phyloP scores from a whole-genome alignment of 2,888 invertebrate genomes.

The Fragum fragum region DNA sequence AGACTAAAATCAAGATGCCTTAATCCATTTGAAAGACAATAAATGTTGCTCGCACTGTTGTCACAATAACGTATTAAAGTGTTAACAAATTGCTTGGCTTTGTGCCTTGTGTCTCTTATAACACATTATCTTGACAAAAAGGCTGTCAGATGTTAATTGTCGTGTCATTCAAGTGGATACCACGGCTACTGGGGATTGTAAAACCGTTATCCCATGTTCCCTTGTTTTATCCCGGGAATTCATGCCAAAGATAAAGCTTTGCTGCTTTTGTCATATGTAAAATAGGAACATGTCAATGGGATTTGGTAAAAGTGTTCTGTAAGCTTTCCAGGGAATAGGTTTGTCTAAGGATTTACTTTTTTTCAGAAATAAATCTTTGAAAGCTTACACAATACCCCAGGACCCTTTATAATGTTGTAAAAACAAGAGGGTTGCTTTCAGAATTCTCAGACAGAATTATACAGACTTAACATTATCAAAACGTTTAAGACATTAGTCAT shows the following conservation, averaged over 20 bases:
- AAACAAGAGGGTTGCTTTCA: no score
- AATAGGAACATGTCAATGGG: constrained; percentile 28
- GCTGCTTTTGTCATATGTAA: constrained; percentile 34
- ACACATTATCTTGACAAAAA: constrained; percentile 60
- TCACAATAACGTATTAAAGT: constrained; percentile 39
- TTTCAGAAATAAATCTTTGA: constrained; percentile 17
- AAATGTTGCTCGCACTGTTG: constrained; percentile 22
- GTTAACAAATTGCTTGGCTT: constrained; percentile 36
- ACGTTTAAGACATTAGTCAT: no score
- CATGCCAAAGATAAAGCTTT: constrained; percentile 21
- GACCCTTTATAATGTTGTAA: no score
- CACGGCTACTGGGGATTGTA: constrained; percentile 7
- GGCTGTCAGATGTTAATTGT: constrained; percentile 52
- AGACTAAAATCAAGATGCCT: constrained; percentile 1
- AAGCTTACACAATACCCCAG: background rate
- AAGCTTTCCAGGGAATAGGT: background rate
- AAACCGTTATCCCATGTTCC: constrained; percentile 16
- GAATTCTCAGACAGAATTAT: no score
- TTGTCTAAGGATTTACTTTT: background rate
- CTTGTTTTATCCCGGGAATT: constrained; percentile 18
- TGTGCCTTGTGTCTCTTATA: constrained; percentile 31
- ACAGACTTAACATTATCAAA: no score
- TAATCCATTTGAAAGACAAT: constrained; percentile 39
- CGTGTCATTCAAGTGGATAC: constrained; percentile 48
- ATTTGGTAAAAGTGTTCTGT: constrained; percentile 13